A percentile compares a stretch with the other conserved stretches of the same genome.
phyloP scores from a whole-genome alignment of 2,888 invertebrate species.

The Vesta saturnalis region DNA sequence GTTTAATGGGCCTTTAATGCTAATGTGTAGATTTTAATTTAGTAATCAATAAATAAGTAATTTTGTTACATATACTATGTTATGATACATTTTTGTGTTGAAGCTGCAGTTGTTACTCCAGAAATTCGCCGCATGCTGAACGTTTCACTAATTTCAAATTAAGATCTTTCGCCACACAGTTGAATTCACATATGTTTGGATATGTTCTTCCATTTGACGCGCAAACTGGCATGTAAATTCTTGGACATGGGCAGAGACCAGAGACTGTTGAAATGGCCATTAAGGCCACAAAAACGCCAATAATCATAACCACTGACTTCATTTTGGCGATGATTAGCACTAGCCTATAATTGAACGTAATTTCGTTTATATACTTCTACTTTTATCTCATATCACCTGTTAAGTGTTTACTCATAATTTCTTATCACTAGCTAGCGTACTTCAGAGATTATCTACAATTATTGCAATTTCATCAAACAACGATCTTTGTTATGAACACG shows the following conservation, averaged over 20 bases:
- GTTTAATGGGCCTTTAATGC: too few species aligned
- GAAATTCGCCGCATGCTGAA: conserved; percentile 57
- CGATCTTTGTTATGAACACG: conserved; percentile 63
- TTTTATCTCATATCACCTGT: not conserved
- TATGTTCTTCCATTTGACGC: conserved; percentile 59
- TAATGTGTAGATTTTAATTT: too few species aligned
- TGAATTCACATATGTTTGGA: conserved; percentile 61
- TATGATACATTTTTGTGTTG: too few species aligned
- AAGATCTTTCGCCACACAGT: conserved; percentile 54
- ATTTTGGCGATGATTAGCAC: conserved; percentile 17
- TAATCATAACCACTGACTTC: conserved; percentile 9
- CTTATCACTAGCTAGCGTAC: conserved; percentile 31
- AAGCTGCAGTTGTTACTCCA: too few species aligned
- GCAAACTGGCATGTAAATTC: conserved; percentile 62
- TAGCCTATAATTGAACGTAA: too few species aligned
- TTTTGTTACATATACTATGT: too few species aligned
- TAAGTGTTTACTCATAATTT: conserved; percentile 18
- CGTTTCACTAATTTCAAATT: conserved; percentile 55
- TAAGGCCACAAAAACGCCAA: conserved; percentile 1
- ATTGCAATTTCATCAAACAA: conserved; percentile 69
- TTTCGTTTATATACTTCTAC: not conserved
- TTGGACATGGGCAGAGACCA: conserved; percentile 59
- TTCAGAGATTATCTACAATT: conserved; percentile 73
- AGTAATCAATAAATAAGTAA: too few species aligned
- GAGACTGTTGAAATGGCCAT: not conserved